Conservation (phyloP, 2,113 vertebrate genomes). For the Hystrix brachyura region DNA sequence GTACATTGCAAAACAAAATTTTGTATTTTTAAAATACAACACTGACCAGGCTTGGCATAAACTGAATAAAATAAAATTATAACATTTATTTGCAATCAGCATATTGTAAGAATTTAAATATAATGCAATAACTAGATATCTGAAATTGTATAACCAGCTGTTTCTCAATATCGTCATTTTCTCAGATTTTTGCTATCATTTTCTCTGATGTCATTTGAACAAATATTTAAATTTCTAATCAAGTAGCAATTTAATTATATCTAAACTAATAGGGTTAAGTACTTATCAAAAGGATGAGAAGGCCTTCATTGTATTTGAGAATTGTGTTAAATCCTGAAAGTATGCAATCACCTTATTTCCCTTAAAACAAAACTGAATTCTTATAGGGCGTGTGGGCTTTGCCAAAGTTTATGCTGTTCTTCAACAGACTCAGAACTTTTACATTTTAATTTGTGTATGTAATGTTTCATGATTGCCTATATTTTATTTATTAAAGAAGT, state of each 20-base stretch:
- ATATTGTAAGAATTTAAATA: background rate
- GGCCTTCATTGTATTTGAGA: background rate
- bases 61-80: background rate
- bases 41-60: background rate
- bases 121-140: background rate
- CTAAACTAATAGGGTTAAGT: background rate
- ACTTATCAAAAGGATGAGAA: background rate
- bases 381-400: background rate
- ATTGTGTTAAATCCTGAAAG: background rate
- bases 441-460: background rate
- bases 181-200: background rate
- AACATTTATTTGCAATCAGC: background rate
- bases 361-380: background rate
- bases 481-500: background rate
- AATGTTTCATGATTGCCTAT: fast-evolving
- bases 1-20: background rate
- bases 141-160: background rate
- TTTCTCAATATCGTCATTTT: background rate
- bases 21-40: background rate
- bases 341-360: background rate
- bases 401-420: background rate
- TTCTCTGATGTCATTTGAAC: background rate
- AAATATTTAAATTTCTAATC: background rate
- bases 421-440: background rate
- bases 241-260: background rate